Evolutionary conservation across 1,140 invertebrate species (phyloP).

Genomic region (Globodera rostochiensis): DNA sequence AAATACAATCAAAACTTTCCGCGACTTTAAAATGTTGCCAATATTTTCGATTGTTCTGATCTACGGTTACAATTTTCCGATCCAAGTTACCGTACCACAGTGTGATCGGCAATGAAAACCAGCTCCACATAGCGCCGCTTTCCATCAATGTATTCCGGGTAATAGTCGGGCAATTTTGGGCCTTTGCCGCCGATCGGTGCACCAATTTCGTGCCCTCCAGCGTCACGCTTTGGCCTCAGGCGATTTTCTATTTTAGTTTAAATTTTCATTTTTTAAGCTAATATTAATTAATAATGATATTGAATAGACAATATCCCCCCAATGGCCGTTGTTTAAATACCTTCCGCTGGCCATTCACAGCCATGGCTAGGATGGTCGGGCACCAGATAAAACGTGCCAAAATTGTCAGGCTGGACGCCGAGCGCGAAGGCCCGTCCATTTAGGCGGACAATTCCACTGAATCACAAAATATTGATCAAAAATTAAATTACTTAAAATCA

Average conservation of each 20-base stretch:
- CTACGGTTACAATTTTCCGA: no score
- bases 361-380: not conserved
- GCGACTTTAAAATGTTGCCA: no score
- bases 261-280: no score
- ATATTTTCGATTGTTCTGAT: no score
- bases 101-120: conserved; percentile 61
- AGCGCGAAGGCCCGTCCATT: conserved; percentile 1
- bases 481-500: no score
- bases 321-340: not conserved
- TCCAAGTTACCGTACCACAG: conserved; percentile 53
- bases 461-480: not conserved
- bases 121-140: conserved; percentile 59
- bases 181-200: not conserved
- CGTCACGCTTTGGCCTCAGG: not conserved
- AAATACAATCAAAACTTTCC: no score
- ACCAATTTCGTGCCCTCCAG: not conserved
- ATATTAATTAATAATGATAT: no score
- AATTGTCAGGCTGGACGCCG: not conserved
- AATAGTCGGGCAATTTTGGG: conserved; percentile 47
- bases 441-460: not conserved
- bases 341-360: not conserved
- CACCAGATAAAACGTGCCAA: not conserved
- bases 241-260: no score
- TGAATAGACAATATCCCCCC: no score
- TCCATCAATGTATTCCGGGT: conserved; percentile 57